Evolutionary conservation across 2,888 invertebrate species (phyloP).

Genomic region (Drosophila antonietae): DNA sequence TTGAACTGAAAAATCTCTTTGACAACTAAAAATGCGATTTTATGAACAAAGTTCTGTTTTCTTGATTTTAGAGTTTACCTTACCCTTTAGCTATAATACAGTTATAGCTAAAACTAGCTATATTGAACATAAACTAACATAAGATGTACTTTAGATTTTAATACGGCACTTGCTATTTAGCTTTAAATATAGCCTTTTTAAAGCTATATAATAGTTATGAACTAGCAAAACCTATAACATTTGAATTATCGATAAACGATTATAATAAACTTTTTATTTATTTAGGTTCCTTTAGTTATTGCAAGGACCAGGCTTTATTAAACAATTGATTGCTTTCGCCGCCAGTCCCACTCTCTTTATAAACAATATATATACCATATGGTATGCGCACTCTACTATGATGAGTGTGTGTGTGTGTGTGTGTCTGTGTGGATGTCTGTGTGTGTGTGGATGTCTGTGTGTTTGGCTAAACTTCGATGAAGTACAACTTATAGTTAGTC

Average conservation of each 20-base stretch:
- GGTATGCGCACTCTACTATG: constrained; percentile 30
- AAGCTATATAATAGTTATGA: background rate
- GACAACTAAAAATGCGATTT: no score
- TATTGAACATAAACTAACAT: no score
- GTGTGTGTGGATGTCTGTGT: constrained; percentile 22
- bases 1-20: no score
- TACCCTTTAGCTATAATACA: background rate
- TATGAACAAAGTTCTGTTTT: background rate
- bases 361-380: constrained; percentile 35
- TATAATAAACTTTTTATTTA: constrained; percentile 9
- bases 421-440: constrained; percentile 13
- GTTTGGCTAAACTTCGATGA: constrained; percentile 56
- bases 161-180: no score
- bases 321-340: constrained; percentile 69
- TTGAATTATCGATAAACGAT: background rate
- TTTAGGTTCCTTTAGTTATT: constrained; percentile 62
- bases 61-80: background rate
- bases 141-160: no score
- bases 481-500: constrained; percentile 68
- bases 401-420: constrained; percentile 23
- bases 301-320: constrained; percentile 69
- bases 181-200: background rate
- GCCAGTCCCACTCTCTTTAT: constrained; percentile 40
- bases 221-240: background rate
- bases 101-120: background rate